These are phyloP conservation scores for Scarus forsteni DNA, from an alignment of 2,797 vertebrate genomes.

Conservation along the genomic window DNA sequence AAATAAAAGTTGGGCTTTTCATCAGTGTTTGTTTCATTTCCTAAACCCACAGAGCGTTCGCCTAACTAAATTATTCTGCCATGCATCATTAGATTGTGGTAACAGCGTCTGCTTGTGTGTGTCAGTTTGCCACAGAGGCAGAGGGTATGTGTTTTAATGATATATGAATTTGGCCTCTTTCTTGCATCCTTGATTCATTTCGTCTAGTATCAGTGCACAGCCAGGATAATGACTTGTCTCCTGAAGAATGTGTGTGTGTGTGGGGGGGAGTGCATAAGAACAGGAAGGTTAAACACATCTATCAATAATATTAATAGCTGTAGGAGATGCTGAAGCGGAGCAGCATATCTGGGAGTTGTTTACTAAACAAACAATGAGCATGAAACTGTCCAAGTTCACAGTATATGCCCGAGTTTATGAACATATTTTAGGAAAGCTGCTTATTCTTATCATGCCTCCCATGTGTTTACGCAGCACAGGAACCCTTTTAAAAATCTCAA, in stretches of 20 bases:
- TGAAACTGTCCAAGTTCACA: slow-evolving; percentile 16
- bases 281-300: slow-evolving; percentile 25
- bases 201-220: slow-evolving; percentile 25
- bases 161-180: slow-evolving; percentile 29
- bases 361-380: slow-evolving; percentile 2
- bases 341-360: slow-evolving; percentile 18
- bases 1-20: slow-evolving; percentile 7
- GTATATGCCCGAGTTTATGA: slow-evolving; percentile 7
- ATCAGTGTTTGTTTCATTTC: slow-evolving; percentile 13
- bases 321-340: neutral
- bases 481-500: slow-evolving; percentile 45
- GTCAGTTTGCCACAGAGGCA: neutral
- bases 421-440: slow-evolving; percentile 28
- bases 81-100: slow-evolving; percentile 49
- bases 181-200: slow-evolving; percentile 53
- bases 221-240: slow-evolving; percentile 49
- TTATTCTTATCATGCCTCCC: slow-evolving; percentile 40
- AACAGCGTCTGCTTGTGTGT: slow-evolving; percentile 10
- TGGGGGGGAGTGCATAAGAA: slow-evolving; percentile 28
- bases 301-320: slow-evolving; percentile 40
- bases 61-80: slow-evolving; percentile 43
- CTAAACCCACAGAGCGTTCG: slow-evolving; percentile 20
- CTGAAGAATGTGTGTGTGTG: slow-evolving; percentile 18
- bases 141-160: slow-evolving; percentile 16
- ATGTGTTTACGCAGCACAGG: slow-evolving; percentile 41